phyloP scores from a whole-genome alignment of 2,113 vertebrate species.

The Lepidothrix coronata region DNA sequence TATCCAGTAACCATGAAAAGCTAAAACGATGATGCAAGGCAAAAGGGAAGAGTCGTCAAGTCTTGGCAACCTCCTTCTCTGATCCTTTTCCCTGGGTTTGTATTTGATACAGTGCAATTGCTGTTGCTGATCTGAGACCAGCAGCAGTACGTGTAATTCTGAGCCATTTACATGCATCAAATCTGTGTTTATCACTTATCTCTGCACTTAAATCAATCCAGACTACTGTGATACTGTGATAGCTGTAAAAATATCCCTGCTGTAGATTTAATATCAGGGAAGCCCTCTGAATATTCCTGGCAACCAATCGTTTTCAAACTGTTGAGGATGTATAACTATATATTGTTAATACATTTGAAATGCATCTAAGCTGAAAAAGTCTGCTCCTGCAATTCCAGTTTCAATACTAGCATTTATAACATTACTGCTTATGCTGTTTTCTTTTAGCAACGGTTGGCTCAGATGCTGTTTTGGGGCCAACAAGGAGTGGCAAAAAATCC shows the following conservation, averaged over 20 bases:
- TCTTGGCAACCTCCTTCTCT: background rate
- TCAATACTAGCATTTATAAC: background rate
- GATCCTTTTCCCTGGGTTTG: background rate
- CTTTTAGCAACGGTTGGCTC: conserved; percentile 83
- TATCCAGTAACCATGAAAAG: background rate
- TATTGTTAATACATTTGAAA: background rate
- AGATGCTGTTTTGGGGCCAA: conserved; percentile 89
- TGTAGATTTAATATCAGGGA: background rate
- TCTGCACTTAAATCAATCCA: background rate
- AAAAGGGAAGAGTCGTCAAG: background rate
- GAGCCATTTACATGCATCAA: background rate
- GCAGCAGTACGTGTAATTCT: background rate
- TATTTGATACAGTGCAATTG: background rate
- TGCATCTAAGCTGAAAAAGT: background rate
- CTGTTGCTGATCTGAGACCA: background rate
- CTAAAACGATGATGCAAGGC: background rate
- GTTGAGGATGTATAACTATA: background rate
- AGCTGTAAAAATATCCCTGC: background rate
- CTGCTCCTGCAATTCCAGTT: background rate
- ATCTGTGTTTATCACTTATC: background rate
- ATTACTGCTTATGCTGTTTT: background rate
- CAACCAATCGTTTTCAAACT: background rate
- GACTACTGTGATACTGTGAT: background rate
- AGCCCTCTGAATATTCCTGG: background rate
- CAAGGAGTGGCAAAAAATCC: conserved; percentile 86